Evolutionary conservation across 1,140 invertebrate species (phyloP).

Genomic region (Xylocopa sonorina): DNA sequence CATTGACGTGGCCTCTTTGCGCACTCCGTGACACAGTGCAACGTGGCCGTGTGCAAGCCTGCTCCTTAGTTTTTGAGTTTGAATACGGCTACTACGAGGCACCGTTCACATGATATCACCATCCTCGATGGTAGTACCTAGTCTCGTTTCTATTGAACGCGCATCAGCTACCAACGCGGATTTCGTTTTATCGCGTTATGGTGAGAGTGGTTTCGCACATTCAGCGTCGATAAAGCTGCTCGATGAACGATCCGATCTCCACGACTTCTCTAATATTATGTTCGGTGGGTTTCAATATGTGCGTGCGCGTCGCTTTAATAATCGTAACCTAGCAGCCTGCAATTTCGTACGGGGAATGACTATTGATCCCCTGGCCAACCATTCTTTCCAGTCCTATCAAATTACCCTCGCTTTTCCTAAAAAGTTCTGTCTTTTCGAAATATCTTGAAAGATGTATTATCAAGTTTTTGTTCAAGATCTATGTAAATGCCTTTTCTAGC

Average conservation of each 20-base stretch:
- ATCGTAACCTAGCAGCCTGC: too few species aligned
- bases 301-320: background rate
- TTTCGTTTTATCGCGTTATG: background rate
- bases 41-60: slow-evolving; percentile 18
- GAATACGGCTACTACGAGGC: background rate
- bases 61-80: background rate
- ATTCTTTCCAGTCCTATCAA: too few species aligned
- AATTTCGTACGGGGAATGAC: background rate
- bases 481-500: too few species aligned
- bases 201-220: slow-evolving; percentile 19
- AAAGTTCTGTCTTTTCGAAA: too few species aligned
- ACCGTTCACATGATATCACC: background rate
- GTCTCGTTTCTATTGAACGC: background rate
- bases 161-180: background rate
- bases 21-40: slow-evolving; percentile 29
- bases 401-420: too few species aligned
- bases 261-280: background rate
- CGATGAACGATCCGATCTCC: background rate
- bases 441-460: too few species aligned
- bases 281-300: background rate
- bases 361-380: background rate
- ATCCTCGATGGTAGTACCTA: too few species aligned
- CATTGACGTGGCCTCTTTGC: slow-evolving; percentile 51
- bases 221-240: background rate
- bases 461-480: too few species aligned